Conservation (phyloP, 1,140 invertebrate genomes). For the Nixonia krombeini region DNA sequence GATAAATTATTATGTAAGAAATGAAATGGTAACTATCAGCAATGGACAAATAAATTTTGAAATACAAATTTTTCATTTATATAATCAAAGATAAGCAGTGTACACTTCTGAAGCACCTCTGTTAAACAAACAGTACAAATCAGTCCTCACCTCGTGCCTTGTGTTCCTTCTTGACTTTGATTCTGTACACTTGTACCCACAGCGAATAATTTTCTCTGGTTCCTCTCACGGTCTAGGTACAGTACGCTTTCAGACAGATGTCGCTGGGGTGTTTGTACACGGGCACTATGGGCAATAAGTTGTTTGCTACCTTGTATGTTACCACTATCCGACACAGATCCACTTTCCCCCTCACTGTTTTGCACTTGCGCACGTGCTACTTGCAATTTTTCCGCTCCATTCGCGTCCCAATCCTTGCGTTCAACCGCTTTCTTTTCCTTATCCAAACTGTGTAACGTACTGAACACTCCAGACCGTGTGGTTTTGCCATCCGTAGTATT, state of each 20-base stretch:
- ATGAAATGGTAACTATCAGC: too few relatives aligned
- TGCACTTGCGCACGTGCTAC: conserved; percentile 39
- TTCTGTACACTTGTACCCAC: conserved; percentile 60
- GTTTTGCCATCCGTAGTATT: conserved; percentile 24
- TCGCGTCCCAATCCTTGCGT: conserved; percentile 38
- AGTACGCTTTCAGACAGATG: conserved; percentile 86
- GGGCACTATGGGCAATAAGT: conserved; percentile 83
- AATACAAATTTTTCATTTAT: too few relatives aligned
- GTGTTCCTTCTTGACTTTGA: conserved; percentile 19
- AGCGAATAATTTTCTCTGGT: conserved; percentile 63
- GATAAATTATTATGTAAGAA: too few relatives aligned
- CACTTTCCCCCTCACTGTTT: conserved; percentile 61
- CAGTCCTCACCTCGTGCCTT: conserved; percentile 26
- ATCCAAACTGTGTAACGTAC: conserved; percentile 41
- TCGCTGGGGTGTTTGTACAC: conserved; percentile 84
- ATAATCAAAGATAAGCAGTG: too few relatives aligned
- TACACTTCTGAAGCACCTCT: too few relatives aligned
- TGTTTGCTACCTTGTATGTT: conserved; percentile 75
- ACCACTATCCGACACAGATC: too few relatives aligned
- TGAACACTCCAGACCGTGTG: conserved; percentile 38
- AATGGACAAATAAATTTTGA: too few relatives aligned
- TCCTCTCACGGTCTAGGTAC: conserved; percentile 74
- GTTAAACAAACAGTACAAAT: too few relatives aligned
- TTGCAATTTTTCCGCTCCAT: conserved; percentile 30
- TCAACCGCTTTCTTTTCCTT: conserved; percentile 38